phyloP scores from a whole-genome alignment of 2,113 vertebrate species.

The Sclerurus mexicanus region DNA sequence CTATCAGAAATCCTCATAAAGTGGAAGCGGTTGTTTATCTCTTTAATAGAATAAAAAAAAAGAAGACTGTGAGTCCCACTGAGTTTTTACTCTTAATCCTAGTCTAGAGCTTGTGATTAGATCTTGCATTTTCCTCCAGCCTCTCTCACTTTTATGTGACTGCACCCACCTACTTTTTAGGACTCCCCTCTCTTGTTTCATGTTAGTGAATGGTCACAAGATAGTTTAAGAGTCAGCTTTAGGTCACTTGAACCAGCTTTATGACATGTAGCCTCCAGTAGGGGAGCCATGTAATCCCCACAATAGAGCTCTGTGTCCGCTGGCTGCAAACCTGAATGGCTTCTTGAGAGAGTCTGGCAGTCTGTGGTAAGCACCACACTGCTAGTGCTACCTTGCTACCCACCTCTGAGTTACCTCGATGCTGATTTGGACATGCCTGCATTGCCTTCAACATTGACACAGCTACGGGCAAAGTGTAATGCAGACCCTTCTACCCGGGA shows the following conservation, averaged over 20 bases:
- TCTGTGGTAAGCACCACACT: fast-evolving
- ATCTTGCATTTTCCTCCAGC: neutral
- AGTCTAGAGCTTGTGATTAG: neutral
- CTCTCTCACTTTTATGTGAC: neutral
- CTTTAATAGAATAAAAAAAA: neutral
- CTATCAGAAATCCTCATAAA: neutral
- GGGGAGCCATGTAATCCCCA: neutral
- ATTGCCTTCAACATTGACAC: neutral
- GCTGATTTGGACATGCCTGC: neutral
- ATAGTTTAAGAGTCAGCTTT: neutral
- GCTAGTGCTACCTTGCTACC: neutral
- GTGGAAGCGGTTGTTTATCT: neutral
- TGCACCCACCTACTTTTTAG: neutral
- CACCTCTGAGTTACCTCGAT: neutral
- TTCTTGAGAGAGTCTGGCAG: neutral
- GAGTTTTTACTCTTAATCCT: neutral
- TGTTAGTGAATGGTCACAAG: neutral
- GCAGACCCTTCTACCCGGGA: neutral
- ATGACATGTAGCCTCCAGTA: neutral
- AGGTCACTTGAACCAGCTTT: neutral
- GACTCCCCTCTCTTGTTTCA: neutral
- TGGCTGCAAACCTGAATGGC: neutral
- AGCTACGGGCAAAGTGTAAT: neutral
- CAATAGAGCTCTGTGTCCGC: fast-evolving
- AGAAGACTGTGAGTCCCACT: neutral